A percentile compares a stretch with the other conserved stretches of the same genome.
phyloP scores from a whole-genome alignment of 2,113 vertebrate species.

The Maccullochella peelii region DNA sequence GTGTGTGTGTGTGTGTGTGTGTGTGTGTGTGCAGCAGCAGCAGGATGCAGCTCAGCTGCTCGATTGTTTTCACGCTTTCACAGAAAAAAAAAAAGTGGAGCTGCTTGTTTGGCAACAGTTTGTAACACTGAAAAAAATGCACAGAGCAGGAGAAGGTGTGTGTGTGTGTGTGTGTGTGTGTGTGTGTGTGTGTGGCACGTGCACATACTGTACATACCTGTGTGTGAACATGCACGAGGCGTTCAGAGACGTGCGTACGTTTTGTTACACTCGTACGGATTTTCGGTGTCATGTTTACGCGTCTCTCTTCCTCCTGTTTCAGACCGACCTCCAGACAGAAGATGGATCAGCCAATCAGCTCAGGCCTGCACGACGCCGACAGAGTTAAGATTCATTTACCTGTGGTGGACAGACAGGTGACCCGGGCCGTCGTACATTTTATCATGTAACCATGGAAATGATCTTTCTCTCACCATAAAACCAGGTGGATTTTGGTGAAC shows the following conservation, averaged over 20 bases:
- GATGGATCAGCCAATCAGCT: background rate
- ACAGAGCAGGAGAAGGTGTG: slow-evolving; percentile 18
- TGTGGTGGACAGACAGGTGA: too few species aligned
- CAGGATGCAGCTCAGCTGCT: slow-evolving; percentile 63
- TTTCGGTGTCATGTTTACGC: background rate
- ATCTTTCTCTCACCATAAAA: too few species aligned
- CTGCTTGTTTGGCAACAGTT: slow-evolving; percentile 65
- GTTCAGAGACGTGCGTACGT: too few species aligned
- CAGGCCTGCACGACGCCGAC: too few species aligned
- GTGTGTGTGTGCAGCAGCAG: slow-evolving; percentile 38
- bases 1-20: slow-evolving; percentile 56
- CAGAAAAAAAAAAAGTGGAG: slow-evolving; percentile 53
- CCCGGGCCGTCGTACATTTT: too few species aligned
- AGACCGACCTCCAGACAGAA: background rate
- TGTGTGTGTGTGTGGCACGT: too few species aligned
- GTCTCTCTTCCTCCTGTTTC: background rate
- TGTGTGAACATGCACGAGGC: background rate
- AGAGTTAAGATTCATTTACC: too few species aligned
- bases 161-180: background rate
- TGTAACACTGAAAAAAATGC: slow-evolving; percentile 26
- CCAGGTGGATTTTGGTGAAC: too few species aligned
- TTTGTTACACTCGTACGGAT: too few species aligned
- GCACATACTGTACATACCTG: background rate
- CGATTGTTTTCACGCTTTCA: slow-evolving; percentile 70
- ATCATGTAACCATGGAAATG: too few species aligned